Base-by-base conservation (phyloP, 2,113 vertebrate genomes). In the Condylura cristata region DNA sequence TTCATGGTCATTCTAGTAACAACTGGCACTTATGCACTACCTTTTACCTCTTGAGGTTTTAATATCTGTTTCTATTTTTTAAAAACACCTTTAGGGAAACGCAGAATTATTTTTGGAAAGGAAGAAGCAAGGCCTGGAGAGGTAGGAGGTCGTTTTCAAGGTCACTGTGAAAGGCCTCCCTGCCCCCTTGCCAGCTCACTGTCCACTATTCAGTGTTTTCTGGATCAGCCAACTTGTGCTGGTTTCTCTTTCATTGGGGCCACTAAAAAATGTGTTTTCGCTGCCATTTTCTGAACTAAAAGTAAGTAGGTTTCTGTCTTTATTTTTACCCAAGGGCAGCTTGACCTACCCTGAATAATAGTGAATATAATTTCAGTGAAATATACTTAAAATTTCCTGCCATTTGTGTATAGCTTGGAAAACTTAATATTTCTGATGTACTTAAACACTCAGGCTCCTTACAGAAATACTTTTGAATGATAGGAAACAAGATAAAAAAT, bases 401-500 rank as follows among this genome's bases (percentile, higher is more conserved):
- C 41, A 3, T 86, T 93, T 68, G 16, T 68, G 82, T 72, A 68
- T 74, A 83, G 12, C 39, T 84, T 85, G 87, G 80, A 86, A 86
- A 74, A 86, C 46, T 78, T 26, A 68, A 0, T 80, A 74, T 94
- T 89, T 94, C 86, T 81, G 58, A 90, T 65, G 58, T 78, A 66
- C 22, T 82, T 83, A 92, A 89, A 28, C 13, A 78, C 22, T 53
- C 9, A 76, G 14, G 12, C 17, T 94, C 84, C 70, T 74, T 51
- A 84, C 88, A 53, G 32, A 86, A 90, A 72, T 90, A 30, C 30
- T 82, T 51, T 63, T 81, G 72, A 71, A 60, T 41, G 34, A n/a
- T 74, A 66, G 56, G 80, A 89, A 78, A 74, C 20, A 39, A 53
- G 44, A 60, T 28, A 86, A 68, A 20, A 93, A 96, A 53, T 60